Conservation (phyloP, 2,113 vertebrate species). For the Thalassarche chlororhynchos region DNA sequence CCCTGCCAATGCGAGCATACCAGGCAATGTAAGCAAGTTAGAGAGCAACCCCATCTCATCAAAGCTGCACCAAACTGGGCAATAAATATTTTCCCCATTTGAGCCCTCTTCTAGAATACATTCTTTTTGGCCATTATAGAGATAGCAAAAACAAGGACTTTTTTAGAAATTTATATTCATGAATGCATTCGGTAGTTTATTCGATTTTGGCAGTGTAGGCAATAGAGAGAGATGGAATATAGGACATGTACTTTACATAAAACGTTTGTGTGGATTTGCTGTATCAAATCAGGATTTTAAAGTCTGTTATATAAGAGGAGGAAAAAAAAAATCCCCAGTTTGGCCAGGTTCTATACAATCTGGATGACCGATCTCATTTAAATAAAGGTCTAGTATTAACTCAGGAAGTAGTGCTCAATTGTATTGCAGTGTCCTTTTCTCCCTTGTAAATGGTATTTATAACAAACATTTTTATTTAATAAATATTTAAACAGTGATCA, state of each 20-base stretch:
- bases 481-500: background rate
- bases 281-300: background rate
- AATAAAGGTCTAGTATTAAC: constrained; percentile 9
- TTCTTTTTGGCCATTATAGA: background rate
- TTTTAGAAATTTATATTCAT: background rate
- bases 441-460: background rate
- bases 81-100: background rate
- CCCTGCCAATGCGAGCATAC: background rate
- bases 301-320: background rate
- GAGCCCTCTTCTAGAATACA: background rate
- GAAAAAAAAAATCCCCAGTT: background rate
- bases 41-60: background rate
- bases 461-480: background rate
- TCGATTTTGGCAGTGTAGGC: background rate
- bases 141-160: background rate
- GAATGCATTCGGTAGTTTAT: background rate
- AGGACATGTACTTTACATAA: background rate
- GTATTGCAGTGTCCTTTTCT: background rate
- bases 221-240: background rate
- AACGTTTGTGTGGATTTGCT: background rate
- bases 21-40: background rate
- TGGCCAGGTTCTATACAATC: background rate
- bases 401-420: background rate
- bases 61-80: background rate
- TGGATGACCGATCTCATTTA: background rate